Evolutionary conservation across 2,113 vertebrate genomes (phyloP).

Genomic region (Typhlomys cinereus): DNA sequence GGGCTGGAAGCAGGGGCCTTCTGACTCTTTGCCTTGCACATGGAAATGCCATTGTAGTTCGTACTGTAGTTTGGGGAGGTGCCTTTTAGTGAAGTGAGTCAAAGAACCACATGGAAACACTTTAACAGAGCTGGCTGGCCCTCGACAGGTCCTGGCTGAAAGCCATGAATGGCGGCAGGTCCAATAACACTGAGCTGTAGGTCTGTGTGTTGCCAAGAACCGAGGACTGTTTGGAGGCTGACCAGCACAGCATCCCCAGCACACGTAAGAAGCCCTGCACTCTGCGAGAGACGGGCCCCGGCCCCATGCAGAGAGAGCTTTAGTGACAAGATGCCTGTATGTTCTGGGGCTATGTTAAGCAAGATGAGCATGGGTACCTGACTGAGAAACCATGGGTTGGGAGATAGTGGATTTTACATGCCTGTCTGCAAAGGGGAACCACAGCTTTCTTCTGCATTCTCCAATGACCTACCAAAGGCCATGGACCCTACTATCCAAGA

Average conservation of each 20-base stretch:
- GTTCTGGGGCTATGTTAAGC: neutral
- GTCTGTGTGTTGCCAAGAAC: conserved; percentile 70
- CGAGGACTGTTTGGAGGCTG: conserved; percentile 69
- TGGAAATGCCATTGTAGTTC: conserved; percentile 82
- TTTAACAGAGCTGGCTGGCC: conserved; percentile 78
- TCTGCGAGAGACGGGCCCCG: neutral
- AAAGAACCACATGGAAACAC: conserved; percentile 86
- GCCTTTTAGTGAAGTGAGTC: conserved; percentile 73
- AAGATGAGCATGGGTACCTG: neutral
- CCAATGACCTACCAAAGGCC: neutral
- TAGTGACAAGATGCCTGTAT: neutral
- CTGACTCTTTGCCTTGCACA: conserved; percentile 61
- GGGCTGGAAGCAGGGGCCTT: conserved; percentile 51
- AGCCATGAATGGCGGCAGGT: conserved; percentile 77
- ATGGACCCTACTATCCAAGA: neutral
- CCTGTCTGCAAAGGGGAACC: neutral
- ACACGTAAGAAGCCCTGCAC: neutral
- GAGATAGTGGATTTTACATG: neutral
- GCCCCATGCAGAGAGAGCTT: neutral
- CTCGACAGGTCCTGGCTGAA: conserved; percentile 79
- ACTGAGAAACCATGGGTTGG: neutral
- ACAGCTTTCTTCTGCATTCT: neutral
- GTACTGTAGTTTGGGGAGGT: conserved; percentile 43
- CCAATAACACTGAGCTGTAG: conserved; percentile 80
- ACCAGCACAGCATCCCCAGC: conserved; percentile 57